phyloP scores from a whole-genome alignment of 2,797 vertebrate genomes.

The Rhynchonycteris naso region DNA sequence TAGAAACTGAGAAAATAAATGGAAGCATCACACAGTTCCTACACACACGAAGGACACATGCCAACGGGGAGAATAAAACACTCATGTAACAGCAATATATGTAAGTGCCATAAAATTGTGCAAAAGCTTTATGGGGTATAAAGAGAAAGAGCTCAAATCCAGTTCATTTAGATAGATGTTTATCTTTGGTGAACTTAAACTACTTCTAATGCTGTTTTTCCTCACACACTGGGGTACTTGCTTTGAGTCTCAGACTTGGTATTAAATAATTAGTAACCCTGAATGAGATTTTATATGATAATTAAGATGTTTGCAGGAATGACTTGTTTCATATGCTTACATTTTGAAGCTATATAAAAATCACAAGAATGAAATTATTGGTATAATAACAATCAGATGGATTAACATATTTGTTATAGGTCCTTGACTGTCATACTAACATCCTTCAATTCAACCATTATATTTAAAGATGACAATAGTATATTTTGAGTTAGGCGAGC shows the following conservation, averaged over 20 bases:
- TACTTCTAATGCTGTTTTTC: neutral
- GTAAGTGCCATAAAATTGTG: neutral
- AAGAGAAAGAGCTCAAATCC: neutral
- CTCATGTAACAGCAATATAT: neutral
- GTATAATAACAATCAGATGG: neutral
- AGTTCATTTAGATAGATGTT: neutral
- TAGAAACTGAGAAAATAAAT: neutral
- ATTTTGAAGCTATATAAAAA: neutral
- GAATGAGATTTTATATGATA: neutral
- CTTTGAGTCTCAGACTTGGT: neutral
- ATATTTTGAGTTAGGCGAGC: neutral
- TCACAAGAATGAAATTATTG: neutral
- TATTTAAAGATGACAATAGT: neutral
- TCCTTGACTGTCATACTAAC: neutral
- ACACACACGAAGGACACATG: rapidly evolving
- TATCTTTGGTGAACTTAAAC: neutral
- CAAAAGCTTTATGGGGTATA: neutral
- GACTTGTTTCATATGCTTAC: neutral
- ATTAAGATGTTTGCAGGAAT: neutral
- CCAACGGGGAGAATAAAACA: neutral
- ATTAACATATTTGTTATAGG: neutral
- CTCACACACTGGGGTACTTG: neutral
- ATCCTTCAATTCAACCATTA: neutral
- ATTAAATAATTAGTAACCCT: neutral
- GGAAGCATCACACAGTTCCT: neutral